Evolutionary conservation across 1,140 invertebrate genomes (phyloP), one percentile per base, ranked within the genome.

Genomic region (Acromyrmex heyeri): DNA sequence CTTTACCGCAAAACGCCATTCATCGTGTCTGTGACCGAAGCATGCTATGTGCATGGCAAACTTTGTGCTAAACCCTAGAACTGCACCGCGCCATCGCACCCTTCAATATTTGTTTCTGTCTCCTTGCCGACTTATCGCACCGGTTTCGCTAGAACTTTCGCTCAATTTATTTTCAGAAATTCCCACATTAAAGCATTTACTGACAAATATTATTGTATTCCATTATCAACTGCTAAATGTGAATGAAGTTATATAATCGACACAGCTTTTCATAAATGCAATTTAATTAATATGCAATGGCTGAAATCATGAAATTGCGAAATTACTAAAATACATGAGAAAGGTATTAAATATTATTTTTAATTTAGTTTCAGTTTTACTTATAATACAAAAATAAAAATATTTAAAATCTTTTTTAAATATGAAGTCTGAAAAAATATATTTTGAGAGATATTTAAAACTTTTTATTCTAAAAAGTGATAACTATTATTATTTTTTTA

Each of bases 1-100:
- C 38, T 73, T 75, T 73, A 73, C 38, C 79, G 21, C 79, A 61
- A 75, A 57, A 75, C 24, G n/a, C 44, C 69, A 38, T 48, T 24
- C 48, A 34, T 69, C 8, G 21, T 73, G 12, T 44, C 10, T 59
- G 53, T 61, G 67, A 67, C 55, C 24, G 38, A 69, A 38, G 77
- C 77, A 57, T 18, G 34, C 65, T 18, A 21, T 53, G 61, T 24
- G 34, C 44, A 44, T 24, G 8, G 24, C 69, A 83, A 82, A 83
- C 79, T 83, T 83, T 73, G 53, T 16, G 18, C 44, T 61, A 61
- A 69, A 82, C 12, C 18, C 24, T 21, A 38, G 21, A 72, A 72
- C 21, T 18, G 18, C 21, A 27, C 16, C 10, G 16, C 7, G 34
- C 34, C 34, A 38, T 8, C 30, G 6, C 69, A 61, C 69, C 38